Conservation (phyloP, 1,140 invertebrate species). For the Eumeta japonica region DNA sequence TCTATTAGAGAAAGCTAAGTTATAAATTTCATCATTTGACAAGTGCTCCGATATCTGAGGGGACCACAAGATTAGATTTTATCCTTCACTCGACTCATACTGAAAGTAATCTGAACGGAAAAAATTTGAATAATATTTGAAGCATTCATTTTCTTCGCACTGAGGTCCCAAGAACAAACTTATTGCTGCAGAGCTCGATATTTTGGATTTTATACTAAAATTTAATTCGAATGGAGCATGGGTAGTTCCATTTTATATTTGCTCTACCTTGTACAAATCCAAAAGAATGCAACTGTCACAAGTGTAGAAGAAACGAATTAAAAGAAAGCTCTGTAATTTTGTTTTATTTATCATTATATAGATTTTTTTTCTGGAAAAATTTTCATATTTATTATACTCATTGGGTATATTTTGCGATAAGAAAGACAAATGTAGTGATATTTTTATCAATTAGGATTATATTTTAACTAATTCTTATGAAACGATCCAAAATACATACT, state of each 20-base stretch:
- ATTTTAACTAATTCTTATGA: too few species aligned
- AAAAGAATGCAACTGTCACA: too few species aligned
- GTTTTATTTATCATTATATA: too few species aligned
- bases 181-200: slow-evolving; percentile 40
- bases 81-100: slow-evolving; percentile 23
- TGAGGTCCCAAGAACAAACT: slow-evolving; percentile 61
- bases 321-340: too few species aligned
- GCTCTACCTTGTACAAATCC: too few species aligned
- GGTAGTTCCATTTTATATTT: slow-evolving; percentile 59
- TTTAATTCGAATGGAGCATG: slow-evolving; percentile 57
- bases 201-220: slow-evolving; percentile 54
- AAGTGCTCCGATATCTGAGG: slow-evolving; percentile 23
- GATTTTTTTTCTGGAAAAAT: too few species aligned
- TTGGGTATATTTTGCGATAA: too few species aligned
- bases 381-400: too few species aligned
- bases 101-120: slow-evolving; percentile 33
- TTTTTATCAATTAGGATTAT: too few species aligned
- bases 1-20: slow-evolving; percentile 16
- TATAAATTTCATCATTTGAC: slow-evolving; percentile 30
- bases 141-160: slow-evolving; percentile 34
- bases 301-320: too few species aligned
- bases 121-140: slow-evolving; percentile 23
- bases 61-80: slow-evolving; percentile 30
- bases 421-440: too few species aligned
- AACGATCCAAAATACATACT: too few species aligned